Percentiles rank a stretch among this genome's conserved stretches.
These are phyloP conservation scores for Brachyhypopomus occidentalis DNA, from an alignment of 2,113 vertebrate genomes.

Conservation along the genomic window DNA sequence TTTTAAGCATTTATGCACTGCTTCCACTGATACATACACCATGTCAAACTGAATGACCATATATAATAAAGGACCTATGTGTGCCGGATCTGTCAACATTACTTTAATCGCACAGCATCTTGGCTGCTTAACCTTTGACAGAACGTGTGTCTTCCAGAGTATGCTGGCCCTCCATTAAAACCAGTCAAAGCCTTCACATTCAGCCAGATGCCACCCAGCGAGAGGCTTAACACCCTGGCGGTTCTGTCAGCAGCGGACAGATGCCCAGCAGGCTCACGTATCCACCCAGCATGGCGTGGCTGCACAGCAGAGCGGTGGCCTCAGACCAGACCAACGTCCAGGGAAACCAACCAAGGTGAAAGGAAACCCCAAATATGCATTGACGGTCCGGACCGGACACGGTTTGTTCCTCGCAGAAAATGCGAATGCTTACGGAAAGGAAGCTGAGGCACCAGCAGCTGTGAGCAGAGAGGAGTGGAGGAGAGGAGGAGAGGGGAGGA, in stretches of 20 bases:
- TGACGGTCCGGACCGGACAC: background rate
- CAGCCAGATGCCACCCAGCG: slow-evolving; percentile 65
- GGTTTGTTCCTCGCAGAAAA: slow-evolving; percentile 45
- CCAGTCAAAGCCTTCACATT: slow-evolving; percentile 63
- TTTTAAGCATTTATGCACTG: too few species aligned
- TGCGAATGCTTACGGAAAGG: slow-evolving; percentile 77
- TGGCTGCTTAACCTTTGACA: slow-evolving; percentile 69
- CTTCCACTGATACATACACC: background rate
- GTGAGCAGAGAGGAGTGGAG: slow-evolving; percentile 41
- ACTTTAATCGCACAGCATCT: slow-evolving; percentile 48
- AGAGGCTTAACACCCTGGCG: slow-evolving; percentile 68
- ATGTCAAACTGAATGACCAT: slow-evolving; percentile 11
- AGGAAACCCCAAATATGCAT: background rate
- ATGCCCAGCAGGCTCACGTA: slow-evolving; percentile 68
- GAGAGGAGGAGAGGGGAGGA: slow-evolving; percentile 2
- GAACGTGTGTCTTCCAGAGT: slow-evolving; percentile 55
- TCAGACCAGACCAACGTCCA: slow-evolving; percentile 21
- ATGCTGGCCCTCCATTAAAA: slow-evolving; percentile 52
- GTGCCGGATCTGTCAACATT: slow-evolving; percentile 10
- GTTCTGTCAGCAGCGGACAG: slow-evolving; percentile 70
- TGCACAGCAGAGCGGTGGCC: slow-evolving; percentile 59
- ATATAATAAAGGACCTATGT: slow-evolving; percentile 19
- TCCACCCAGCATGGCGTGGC: slow-evolving; percentile 56
- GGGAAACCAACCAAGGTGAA: background rate
- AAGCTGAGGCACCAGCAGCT: slow-evolving; percentile 78